Base-by-base conservation (phyloP, 2,888 invertebrate species). In the Neoitamus cyanurus region DNA sequence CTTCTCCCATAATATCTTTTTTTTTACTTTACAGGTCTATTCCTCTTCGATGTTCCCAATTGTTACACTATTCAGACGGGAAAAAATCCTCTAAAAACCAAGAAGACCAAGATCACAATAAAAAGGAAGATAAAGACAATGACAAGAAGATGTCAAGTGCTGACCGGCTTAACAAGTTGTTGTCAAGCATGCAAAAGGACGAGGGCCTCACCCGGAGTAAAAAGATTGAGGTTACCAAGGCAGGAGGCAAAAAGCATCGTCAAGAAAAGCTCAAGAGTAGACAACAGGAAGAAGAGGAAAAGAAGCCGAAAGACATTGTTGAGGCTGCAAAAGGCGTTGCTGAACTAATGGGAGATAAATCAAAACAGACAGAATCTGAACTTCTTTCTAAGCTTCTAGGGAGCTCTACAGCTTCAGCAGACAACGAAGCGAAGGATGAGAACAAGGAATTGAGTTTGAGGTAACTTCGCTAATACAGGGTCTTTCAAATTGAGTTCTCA, bases 251-350 rank as follows among this genome's bases (percentile, higher is more conserved):
- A 2, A 42, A 83, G 7, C 42, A 15, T 6, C 15, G 78, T n/a
- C 42, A 84, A 42, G 15, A 72, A 84, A 75, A 83, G 58, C 69
- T 48, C 5, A 73, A 37, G 15, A 13, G 25, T 20, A 87, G 88
- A 20, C 86, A 87, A 5, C 87, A 88, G 69, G 87, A 88, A 5
- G 87, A 88, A 5, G 85, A 84, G 0, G 87, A 87, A 0, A 84
- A 88, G 0, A 86, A 87, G 11, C 75, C 87, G 3, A 88, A 89
- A 37, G 88, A 90, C 87, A 87, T 91, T 0, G 83, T 90, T 9
- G 87, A 88, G 15, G 96, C 96, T 9, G 96, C 95, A 0, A 93
- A 94, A 89, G 92, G 94, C 85, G 96, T 96, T n/a, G 96, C 97
- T 0, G 90, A 93, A 86, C 92, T 92, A 46, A 89, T 96, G 0